phyloP scores from a whole-genome alignment of 2,888 invertebrate genomes.

The Sarcophaga carnaria region DNA sequence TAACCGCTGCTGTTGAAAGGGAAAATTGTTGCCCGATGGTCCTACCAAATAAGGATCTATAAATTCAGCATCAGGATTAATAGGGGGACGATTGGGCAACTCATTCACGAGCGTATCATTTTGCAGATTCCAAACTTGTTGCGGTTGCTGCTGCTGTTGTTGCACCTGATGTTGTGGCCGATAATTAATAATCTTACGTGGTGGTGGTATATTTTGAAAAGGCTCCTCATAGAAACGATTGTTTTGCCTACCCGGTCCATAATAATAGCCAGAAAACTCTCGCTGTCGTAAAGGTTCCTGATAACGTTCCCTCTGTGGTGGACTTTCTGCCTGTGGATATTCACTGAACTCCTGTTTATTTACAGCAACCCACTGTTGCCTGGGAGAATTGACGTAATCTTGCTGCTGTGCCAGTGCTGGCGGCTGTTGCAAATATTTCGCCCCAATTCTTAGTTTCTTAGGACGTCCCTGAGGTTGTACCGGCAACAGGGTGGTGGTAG shows the following conservation, averaged over 20 bases:
- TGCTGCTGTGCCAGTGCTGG: conserved; percentile 76
- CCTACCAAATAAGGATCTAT: conserved; percentile 81
- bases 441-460: conserved; percentile 71
- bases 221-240: conserved; percentile 75
- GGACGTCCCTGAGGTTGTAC: conserved; percentile 65
- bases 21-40: conserved; percentile 69
- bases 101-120: conserved; percentile 87
- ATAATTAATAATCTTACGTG: conserved; percentile 72
- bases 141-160: conserved; percentile 80
- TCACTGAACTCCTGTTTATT: conserved; percentile 75
- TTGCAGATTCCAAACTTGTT: conserved; percentile 81
- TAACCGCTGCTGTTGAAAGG: conserved; percentile 71
- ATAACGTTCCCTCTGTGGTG: conserved; percentile 64
- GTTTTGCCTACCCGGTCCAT: conserved; percentile 73
- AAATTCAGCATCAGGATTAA: conserved; percentile 87
- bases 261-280: conserved; percentile 77
- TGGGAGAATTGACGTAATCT: conserved; percentile 83
- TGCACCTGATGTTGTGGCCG: conserved; percentile 70
- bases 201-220: conserved; percentile 73
- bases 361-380: conserved; percentile 73
- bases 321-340: conserved; percentile 68
- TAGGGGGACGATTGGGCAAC: conserved; percentile 83
- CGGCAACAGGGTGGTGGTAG: conserved; percentile 76
- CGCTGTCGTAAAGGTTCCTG: conserved; percentile 69
- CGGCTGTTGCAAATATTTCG: conserved; percentile 70